Evolutionary conservation across 1,140 invertebrate species (phyloP).

Genomic region (Apis mellifera): DNA sequence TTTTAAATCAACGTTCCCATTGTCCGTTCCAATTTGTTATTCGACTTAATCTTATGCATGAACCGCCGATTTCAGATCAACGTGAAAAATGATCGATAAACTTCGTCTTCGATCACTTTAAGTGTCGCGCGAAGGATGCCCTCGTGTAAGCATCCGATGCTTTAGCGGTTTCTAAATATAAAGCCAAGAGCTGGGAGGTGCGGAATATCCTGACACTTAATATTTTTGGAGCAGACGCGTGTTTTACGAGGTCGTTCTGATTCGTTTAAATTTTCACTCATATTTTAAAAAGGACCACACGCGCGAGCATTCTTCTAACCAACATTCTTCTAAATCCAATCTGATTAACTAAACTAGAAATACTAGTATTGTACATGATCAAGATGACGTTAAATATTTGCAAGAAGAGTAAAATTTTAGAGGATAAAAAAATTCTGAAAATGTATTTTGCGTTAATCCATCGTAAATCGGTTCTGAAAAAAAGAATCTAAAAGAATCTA

Average conservation of each 20-base stretch:
- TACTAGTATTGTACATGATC: too few relatives aligned
- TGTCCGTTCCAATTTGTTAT: too few relatives aligned
- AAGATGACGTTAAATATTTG: too few relatives aligned
- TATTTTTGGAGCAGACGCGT: constrained; percentile 63
- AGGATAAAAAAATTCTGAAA: too few relatives aligned
- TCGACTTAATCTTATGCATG: too few relatives aligned
- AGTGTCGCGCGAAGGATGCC: constrained; percentile 54
- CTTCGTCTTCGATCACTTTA: constrained; percentile 43
- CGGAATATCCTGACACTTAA: constrained; percentile 71
- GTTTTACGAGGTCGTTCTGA: constrained; percentile 46
- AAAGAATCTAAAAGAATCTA: too few relatives aligned
- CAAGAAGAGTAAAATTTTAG: too few relatives aligned
- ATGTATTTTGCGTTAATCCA: too few relatives aligned
- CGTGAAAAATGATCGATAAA: constrained; percentile 47
- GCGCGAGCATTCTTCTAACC: background rate
- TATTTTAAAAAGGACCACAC: constrained; percentile 54
- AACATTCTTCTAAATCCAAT: background rate
- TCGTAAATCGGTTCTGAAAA: too few relatives aligned
- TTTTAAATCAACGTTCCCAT: too few relatives aligned
- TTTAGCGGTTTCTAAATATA: constrained; percentile 73
- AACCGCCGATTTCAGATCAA: background rate
- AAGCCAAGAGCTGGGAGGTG: constrained; percentile 68
- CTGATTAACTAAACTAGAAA: too few relatives aligned
- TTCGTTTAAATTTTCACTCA: constrained; percentile 52
- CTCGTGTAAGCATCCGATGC: constrained; percentile 53